phyloP scores from a whole-genome alignment of 2,113 vertebrate genomes.

The Actenoides hombroni region DNA sequence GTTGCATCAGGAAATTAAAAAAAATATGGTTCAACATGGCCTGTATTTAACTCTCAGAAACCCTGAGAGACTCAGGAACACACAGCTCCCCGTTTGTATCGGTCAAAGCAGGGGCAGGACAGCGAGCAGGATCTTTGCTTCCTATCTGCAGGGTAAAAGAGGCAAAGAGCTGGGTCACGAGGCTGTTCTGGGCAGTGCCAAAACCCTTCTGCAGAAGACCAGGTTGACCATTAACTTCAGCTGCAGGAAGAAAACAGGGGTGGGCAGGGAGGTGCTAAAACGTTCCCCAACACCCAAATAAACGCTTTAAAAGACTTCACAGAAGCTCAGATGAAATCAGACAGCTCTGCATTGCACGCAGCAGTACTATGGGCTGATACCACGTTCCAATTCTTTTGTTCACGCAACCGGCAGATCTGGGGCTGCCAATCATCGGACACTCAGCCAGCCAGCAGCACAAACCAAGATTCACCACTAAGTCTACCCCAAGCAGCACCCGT shows the following conservation, averaged over 20 bases:
- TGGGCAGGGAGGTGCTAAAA: not conserved
- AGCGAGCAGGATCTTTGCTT: not conserved
- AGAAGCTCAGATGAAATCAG: not conserved
- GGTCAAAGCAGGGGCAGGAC: not conserved
- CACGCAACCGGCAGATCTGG: not conserved
- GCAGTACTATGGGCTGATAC: not conserved
- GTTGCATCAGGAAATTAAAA: not conserved
- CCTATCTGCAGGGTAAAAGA: not conserved
- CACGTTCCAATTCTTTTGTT: not conserved
- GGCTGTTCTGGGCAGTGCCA: not conserved
- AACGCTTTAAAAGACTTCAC: not conserved
- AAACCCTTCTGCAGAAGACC: not conserved
- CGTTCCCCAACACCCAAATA: not conserved
- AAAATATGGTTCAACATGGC: not conserved
- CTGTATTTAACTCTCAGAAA: not conserved
- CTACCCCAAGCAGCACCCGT: not conserved
- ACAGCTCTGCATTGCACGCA: not conserved
- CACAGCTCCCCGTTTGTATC: rapidly evolving
- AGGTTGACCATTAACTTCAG: not conserved
- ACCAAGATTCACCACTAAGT: not conserved
- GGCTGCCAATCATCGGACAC: not conserved
- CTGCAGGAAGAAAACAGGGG: not conserved
- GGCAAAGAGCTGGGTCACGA: not conserved
- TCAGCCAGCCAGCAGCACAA: not conserved
- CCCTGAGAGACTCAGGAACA: not conserved